These are phyloP conservation scores for Drosophila equinoxialis DNA, from an alignment of 1,140 invertebrate genomes.

Conservation along the genomic window DNA sequence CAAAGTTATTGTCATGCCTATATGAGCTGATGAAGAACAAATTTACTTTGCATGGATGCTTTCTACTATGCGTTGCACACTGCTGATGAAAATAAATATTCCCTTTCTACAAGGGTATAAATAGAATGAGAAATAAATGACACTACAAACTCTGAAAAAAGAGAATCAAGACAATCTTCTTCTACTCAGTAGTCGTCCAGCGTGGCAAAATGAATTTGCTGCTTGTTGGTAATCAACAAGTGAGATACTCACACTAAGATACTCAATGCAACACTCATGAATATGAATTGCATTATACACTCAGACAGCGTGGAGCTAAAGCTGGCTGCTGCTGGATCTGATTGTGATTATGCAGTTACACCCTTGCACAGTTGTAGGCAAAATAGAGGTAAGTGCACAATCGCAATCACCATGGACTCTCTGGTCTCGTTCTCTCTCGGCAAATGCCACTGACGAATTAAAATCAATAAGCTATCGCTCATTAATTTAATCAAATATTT, in stretches of 20 bases:
- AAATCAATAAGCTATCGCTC: not conserved
- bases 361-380: slow-evolving; percentile 6
- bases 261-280: slow-evolving; percentile 37
- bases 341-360: slow-evolving; percentile 36
- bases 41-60: too few relatives aligned
- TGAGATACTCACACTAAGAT: slow-evolving; percentile 50
- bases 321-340: slow-evolving; percentile 28
- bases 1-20: too few relatives aligned
- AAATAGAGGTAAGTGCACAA: slow-evolving; percentile 21
- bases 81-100: too few relatives aligned
- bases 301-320: slow-evolving; percentile 71
- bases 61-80: too few relatives aligned
- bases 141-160: not conserved
- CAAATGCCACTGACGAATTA: not conserved
- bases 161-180: not conserved
- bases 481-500: not conserved
- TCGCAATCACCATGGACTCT: not conserved
- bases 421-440: not conserved
- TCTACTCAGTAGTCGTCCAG: slow-evolving; percentile 15
- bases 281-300: slow-evolving; percentile 37
- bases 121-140: too few relatives aligned
- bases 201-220: slow-evolving; percentile 76
- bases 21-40: too few relatives aligned
- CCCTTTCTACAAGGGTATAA: too few relatives aligned
- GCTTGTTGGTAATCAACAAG: slow-evolving; percentile 76